Percentiles rank a stretch among this genome's conserved stretches.
Evolutionary conservation across 2,113 vertebrate species (phyloP).

Genomic region (Rafetus swinhoei): DNA sequence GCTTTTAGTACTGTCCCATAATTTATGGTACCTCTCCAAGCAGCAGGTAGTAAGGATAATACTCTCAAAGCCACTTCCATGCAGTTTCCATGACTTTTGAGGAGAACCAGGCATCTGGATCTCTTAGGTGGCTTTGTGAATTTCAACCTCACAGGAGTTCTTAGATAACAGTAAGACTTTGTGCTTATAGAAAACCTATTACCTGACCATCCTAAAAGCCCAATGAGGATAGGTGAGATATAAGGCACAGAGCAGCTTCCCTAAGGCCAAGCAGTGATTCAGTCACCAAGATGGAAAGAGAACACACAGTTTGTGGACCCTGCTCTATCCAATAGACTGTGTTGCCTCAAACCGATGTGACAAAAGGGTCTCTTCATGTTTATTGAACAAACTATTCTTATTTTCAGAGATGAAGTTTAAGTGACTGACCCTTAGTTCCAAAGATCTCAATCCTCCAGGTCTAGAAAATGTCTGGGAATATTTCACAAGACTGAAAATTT

Average conservation of each 20-base stretch:
- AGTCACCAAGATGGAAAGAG: background rate
- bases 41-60: background rate
- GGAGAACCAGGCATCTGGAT: background rate
- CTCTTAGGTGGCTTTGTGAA: background rate
- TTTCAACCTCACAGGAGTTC: background rate
- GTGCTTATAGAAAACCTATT: background rate
- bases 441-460: conserved; percentile 64
- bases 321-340: background rate
- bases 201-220: background rate
- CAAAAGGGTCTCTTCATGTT: conserved; percentile 54
- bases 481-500: conserved; percentile 77
- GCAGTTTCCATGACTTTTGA: background rate
- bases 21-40: background rate
- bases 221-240: background rate
- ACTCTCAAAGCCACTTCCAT: background rate
- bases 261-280: background rate
- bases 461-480: conserved; percentile 73
- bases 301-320: background rate
- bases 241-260: background rate
- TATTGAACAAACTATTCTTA: conserved; percentile 36
- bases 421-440: conserved; percentile 64
- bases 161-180: background rate
- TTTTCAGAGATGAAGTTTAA: conserved; percentile 45
- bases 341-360: background rate
- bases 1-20: background rate